phyloP scores from a whole-genome alignment of 2,797 vertebrate species.

The Cirrhinus mrigala region DNA sequence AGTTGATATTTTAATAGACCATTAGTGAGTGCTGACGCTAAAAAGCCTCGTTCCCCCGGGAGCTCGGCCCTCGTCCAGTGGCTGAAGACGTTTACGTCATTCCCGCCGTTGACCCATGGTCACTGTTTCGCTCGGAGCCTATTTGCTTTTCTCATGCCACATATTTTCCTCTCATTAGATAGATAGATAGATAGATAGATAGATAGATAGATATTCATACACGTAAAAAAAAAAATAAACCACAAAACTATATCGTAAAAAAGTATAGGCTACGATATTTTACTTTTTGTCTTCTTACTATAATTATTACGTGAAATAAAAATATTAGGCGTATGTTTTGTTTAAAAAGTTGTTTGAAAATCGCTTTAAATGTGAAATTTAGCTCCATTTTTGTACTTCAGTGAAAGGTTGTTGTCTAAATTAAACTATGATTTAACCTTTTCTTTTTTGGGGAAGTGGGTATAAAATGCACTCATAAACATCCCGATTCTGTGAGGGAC shows the following conservation, averaged over 20 bases:
- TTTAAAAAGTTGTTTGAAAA: background rate
- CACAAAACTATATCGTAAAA: no score
- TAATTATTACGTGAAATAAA: background rate
- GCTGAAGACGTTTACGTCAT: constrained; percentile 61
- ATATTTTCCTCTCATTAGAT: constrained; percentile 2
- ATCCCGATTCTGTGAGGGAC: background rate
- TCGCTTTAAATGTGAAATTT: background rate
- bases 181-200: constrained; percentile 13
- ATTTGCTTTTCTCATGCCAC: background rate
- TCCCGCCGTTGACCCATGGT: constrained; percentile 26
- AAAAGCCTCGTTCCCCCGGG: constrained; percentile 66
- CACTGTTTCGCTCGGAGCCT: background rate
- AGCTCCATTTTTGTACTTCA: background rate
- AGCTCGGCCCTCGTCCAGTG: constrained; percentile 56
- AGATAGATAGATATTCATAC: background rate
- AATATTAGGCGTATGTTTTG: background rate
- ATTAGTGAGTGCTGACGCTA: constrained; percentile 71
- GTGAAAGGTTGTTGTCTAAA: background rate
- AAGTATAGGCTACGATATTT: no score
- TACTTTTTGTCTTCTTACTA: no score
- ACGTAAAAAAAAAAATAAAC: no score
- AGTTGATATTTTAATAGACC: constrained; percentile 76
- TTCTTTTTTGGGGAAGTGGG: background rate
- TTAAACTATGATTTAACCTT: background rate
- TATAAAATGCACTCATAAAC: background rate